A percentile compares a stretch with the other conserved stretches of the same genome.
Conservation (phyloP, 2,888 invertebrate species). For the Agrotis puta region DNA sequence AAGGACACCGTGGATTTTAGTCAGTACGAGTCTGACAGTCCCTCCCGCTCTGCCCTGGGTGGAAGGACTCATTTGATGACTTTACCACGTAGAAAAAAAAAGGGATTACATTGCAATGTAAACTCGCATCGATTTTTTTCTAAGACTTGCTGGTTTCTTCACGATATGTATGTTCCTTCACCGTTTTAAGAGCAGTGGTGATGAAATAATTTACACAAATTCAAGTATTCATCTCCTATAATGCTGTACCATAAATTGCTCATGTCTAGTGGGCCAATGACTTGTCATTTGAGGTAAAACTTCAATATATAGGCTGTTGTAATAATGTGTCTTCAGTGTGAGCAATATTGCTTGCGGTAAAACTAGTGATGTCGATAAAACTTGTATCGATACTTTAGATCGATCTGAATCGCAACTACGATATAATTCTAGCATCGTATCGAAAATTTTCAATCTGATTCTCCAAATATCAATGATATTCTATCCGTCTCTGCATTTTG, state of each 20-base stretch:
- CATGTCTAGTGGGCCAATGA: constrained; percentile 22
- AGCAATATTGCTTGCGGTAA: constrained; percentile 28
- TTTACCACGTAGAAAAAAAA: too few relatives aligned
- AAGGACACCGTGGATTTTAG: too few relatives aligned
- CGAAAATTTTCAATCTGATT: too few relatives aligned
- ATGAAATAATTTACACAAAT: neutral
- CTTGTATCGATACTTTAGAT: neutral
- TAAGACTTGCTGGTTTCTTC: neutral
- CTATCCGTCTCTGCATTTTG: too few relatives aligned
- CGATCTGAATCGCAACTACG: neutral
- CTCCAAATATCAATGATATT: too few relatives aligned
- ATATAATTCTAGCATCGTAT: too few relatives aligned
- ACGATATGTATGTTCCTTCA: neutral
- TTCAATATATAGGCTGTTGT: constrained; percentile 9
- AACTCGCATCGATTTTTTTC: neutral
- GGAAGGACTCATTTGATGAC: too few relatives aligned
- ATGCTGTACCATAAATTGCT: constrained; percentile 9
- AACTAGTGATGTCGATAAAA: neutral
- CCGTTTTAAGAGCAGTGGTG: neutral
- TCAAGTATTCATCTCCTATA: neutral
- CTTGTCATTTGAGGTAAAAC: constrained; percentile 26
- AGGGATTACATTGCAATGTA: too few relatives aligned
- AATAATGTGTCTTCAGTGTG: neutral
- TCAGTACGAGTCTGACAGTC: too few relatives aligned
- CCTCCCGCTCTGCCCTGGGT: too few relatives aligned